Evolutionary conservation across 2,888 invertebrate genomes (phyloP), one percentile per base, ranked within the genome.

Genomic region (Vanessa cardui): DNA sequence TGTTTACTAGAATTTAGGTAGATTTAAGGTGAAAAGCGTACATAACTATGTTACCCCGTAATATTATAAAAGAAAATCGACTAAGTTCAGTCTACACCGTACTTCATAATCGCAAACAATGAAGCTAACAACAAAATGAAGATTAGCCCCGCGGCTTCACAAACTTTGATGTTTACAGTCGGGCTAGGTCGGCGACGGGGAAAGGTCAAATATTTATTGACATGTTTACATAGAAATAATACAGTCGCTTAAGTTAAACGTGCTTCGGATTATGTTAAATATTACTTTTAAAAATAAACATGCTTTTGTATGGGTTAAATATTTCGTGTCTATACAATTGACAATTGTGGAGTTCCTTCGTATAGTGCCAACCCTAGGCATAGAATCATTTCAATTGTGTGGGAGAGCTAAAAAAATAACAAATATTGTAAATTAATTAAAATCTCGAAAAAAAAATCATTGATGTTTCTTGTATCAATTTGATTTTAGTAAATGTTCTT

Each of bases 101-200:
- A 83, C 84, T 83, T 84, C 83, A 81, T 83, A 78, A 78, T 82
- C 78, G 76, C 80, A 87, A 87, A 88, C 87, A 85, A 76, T 78
- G 73, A 78, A 80, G 78, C 82, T 79, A 72, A 77, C 77, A 83
- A 81, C 82, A 83, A 83, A 84, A 82, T 76, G 80, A 80, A 82
- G 81, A 82, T 78, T 77, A 77, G 79, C 83, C 83, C 80, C 71
- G 74, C 49, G 79, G 78, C 82, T 82, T 82, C 80, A 81, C 76
- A 73, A 70, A 82, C 79, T 83, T 84, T 77, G 78, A 80, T 82
- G 79, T 83, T 83, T 78, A 80, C 81, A 78, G 77, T 82, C 73
- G 74, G 77, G 79, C 79, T 77, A 78, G 79, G 78, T 77, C 66
- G 66, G 68, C 58, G 60, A 58, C 58, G 63, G 50, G 60, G 58